Evolutionary conservation across 2,888 invertebrate genomes (phyloP).

Genomic region (Steinernema carpocapsae): DNA sequence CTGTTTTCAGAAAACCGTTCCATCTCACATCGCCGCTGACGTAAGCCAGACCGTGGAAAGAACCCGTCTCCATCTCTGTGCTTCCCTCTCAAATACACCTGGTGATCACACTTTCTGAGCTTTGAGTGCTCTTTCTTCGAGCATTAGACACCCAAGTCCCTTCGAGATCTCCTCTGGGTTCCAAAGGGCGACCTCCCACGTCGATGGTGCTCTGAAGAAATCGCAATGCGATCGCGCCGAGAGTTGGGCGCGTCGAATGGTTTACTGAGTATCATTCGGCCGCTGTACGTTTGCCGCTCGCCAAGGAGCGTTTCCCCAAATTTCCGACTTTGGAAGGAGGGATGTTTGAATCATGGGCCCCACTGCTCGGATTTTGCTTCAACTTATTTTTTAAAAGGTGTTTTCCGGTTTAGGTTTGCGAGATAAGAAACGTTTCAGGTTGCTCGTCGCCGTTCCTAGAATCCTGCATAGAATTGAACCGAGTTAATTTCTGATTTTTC

Average conservation of each 20-base stretch:
- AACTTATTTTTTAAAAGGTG: no score
- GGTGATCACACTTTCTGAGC: slow-evolving; percentile 16
- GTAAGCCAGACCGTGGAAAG: background rate
- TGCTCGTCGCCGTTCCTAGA: no score
- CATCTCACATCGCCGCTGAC: background rate
- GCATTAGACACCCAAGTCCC: background rate
- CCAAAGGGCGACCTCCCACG: background rate
- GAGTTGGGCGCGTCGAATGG: background rate
- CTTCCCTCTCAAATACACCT: background rate
- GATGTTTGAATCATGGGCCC: background rate
- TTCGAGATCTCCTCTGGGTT: background rate
- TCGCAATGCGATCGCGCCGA: background rate
- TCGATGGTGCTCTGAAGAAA: background rate
- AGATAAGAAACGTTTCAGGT: no score
- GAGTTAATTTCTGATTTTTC: no score
- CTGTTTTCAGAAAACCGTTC: no score
- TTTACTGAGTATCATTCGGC: slow-evolving; percentile 12
- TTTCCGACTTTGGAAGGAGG: background rate
- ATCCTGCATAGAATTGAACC: no score
- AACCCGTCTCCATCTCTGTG: background rate
- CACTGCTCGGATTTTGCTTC: no score
- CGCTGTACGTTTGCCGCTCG: background rate
- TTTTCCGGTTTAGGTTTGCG: no score
- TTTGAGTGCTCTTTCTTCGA: slow-evolving; percentile 25
- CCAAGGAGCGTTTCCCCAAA: background rate